Percentiles rank a stretch among this genome's conserved stretches.
These are phyloP conservation scores for Chromobotia macracanthus DNA, from an alignment of 2,797 vertebrate species.

Conservation along the genomic window DNA sequence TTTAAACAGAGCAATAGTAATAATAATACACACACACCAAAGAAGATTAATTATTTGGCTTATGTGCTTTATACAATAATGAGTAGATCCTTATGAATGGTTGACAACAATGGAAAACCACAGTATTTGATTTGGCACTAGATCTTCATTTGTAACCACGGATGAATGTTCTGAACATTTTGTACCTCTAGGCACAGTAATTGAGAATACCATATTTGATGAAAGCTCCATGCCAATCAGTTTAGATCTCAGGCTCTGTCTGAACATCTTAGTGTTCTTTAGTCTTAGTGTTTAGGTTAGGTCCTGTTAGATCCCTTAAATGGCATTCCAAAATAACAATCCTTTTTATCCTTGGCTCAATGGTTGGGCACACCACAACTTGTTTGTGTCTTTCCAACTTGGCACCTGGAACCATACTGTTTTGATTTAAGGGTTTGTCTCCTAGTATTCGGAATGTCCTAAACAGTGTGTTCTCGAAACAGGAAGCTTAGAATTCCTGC, in stretches of 20 bases:
- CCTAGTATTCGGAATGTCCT: conserved; percentile 33
- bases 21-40: background rate
- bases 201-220: conserved; percentile 14
- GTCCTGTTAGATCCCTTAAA: conserved; percentile 5
- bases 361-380: conserved; percentile 30
- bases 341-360: conserved; percentile 42
- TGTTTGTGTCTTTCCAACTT: conserved; percentile 43
- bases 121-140: background rate
- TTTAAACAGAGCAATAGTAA: background rate
- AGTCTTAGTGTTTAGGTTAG: background rate
- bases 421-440: conserved; percentile 29
- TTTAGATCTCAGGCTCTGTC: background rate
- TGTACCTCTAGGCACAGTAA: background rate
- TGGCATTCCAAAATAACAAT: background rate
- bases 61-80: background rate
- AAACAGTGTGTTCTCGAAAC: conserved; percentile 24
- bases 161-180: background rate
- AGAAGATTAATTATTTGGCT: conserved; percentile 7
- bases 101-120: background rate
- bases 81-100: background rate
- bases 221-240: conserved; percentile 39
- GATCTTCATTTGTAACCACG: background rate
- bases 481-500: conserved; percentile 41
- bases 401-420: conserved; percentile 13
- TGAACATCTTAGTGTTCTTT: background rate